phyloP scores from a whole-genome alignment of 2,797 vertebrate genomes.

The Heteromormyrus szaboi region DNA sequence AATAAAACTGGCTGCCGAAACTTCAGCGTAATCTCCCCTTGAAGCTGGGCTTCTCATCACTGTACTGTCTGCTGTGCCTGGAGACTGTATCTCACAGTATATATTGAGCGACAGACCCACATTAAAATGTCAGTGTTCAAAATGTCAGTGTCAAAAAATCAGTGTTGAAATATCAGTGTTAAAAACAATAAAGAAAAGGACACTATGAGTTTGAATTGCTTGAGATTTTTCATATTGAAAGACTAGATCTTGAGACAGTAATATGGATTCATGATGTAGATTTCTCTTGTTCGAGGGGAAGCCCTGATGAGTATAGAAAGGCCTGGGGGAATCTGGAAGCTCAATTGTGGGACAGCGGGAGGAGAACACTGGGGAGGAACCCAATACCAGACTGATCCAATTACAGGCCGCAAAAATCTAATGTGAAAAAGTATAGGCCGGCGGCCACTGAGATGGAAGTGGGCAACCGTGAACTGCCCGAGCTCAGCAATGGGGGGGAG shows the following conservation, averaged over 20 bases:
- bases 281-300: conserved; percentile 7
- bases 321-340: conserved; percentile 15
- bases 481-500: conserved; percentile 1
- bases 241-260: conserved; percentile 31
- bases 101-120: neutral
- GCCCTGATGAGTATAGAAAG: conserved; percentile 23
- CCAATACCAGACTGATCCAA: conserved; percentile 45
- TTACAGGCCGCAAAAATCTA: conserved; percentile 39
- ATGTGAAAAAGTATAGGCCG: conserved; percentile 32
- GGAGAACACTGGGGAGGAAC: conserved; percentile 35
- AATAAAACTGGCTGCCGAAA: conserved; percentile 24
- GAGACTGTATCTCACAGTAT: neutral
- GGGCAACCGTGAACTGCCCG: conserved; percentile 24
- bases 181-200: neutral
- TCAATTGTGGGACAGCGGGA: conserved; percentile 12
- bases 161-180: neutral
- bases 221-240: neutral
- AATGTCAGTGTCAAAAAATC: neutral
- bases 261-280: conserved; percentile 31
- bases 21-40: conserved; percentile 21
- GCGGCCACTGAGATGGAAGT: conserved; percentile 22
- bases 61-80: neutral
- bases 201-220: neutral
- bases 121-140: neutral
- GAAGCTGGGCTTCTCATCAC: neutral